phyloP scores from a whole-genome alignment of 2,113 vertebrate genomes.

The Podarcis cretensis region DNA sequence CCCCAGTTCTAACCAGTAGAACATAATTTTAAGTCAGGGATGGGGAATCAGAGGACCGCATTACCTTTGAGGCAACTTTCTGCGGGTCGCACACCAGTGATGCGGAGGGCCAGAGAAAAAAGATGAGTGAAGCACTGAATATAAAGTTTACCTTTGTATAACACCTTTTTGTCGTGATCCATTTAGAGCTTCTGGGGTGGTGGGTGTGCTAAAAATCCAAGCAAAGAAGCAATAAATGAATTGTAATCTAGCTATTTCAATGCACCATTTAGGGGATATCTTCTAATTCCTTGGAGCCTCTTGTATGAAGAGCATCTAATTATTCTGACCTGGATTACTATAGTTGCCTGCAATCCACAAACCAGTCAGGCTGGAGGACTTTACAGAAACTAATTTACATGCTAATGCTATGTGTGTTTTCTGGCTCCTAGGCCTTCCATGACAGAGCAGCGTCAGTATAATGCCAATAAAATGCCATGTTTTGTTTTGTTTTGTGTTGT shows the following conservation, averaged over 20 bases:
- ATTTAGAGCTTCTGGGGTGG: not conserved
- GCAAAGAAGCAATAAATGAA: not conserved
- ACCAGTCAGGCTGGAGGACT: not conserved
- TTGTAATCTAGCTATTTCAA: not conserved
- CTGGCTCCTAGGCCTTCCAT: not conserved
- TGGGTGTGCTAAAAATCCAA: not conserved
- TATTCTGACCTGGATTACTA: not conserved
- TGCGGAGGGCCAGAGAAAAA: no score
- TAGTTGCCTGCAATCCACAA: not conserved
- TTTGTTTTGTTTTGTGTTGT: constrained; percentile 4
- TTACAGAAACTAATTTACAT: not conserved
- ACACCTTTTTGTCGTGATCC: not conserved
- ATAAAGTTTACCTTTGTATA: no score
- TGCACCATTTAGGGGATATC: not conserved
- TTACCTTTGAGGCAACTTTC: no score
- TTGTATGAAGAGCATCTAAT: not conserved
- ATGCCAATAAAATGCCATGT: not conserved
- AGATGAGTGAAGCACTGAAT: no score
- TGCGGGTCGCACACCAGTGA: no score
- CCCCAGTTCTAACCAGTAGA: no score
- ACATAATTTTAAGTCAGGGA: no score
- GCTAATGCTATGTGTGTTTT: not conserved
- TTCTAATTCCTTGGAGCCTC: not conserved
- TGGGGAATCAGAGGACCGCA: no score
- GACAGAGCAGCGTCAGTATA: not conserved